Evolutionary conservation across 2,113 vertebrate species (phyloP).

Genomic region (Columbina picui): DNA sequence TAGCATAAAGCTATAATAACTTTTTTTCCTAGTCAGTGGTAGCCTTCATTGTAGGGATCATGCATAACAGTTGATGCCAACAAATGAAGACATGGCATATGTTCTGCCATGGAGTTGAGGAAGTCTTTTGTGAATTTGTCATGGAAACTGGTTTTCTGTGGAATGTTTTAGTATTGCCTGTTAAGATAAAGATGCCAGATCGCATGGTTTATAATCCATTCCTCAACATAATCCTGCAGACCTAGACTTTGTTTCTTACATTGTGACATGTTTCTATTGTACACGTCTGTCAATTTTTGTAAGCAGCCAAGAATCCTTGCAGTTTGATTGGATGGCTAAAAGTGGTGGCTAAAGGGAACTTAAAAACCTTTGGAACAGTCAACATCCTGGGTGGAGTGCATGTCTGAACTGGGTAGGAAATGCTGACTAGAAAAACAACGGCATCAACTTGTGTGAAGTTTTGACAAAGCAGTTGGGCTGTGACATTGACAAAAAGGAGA

Average conservation of each 20-base stretch:
- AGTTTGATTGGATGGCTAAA: not conserved
- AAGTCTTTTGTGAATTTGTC: not conserved
- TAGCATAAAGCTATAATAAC: not conserved
- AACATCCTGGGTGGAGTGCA: accelerated
- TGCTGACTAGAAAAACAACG: not conserved
- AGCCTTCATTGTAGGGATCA: not conserved
- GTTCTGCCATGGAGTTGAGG: not conserved
- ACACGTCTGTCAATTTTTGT: not conserved
- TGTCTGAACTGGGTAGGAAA: not conserved
- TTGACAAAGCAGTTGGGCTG: not conserved
- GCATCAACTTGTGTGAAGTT: not conserved
- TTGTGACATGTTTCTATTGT: not conserved
- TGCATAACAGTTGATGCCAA: not conserved
- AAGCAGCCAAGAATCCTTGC: not conserved
- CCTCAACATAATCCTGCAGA: not conserved
- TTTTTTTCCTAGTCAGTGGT: not conserved
- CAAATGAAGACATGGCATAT: not conserved
- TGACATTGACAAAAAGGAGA: not conserved
- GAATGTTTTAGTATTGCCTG: not conserved
- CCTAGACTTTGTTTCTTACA: not conserved
- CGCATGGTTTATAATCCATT: not conserved
- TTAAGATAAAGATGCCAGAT: not conserved
- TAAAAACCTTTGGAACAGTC: not conserved
- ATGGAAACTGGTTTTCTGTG: not conserved
- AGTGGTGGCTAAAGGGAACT: not conserved